These are phyloP conservation scores for Ischnura elegans DNA, from an alignment of 2,888 invertebrate genomes.

Conservation along the genomic window DNA sequence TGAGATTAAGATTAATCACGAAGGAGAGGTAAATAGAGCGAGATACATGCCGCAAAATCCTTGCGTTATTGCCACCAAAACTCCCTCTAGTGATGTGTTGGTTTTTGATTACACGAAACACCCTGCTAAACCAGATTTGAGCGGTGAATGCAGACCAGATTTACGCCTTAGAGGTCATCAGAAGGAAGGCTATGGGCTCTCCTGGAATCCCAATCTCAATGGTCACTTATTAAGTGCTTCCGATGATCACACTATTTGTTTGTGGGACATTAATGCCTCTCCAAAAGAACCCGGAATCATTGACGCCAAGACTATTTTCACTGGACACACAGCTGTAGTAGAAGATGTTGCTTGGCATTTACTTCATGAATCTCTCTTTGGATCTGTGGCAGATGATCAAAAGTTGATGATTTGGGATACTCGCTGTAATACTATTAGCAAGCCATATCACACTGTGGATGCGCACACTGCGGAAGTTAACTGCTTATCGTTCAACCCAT, in stretches of 20 bases:
- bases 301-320: constrained; percentile 99
- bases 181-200: constrained; percentile 98
- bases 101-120: constrained; percentile 99
- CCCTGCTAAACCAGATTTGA: constrained; percentile 98
- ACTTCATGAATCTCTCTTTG: constrained; percentile 97
- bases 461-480: constrained; percentile 99
- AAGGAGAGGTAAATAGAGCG: constrained; percentile 99
- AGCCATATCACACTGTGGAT: constrained; percentile 98
- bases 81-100: constrained; percentile 98
- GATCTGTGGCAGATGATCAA: constrained; percentile 99
- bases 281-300: constrained; percentile 97
- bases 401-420: constrained; percentile 99
- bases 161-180: constrained; percentile 95
- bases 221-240: constrained; percentile 97
- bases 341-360: constrained; percentile 99
- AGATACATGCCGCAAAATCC: constrained; percentile 99
- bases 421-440: constrained; percentile 95
- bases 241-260: constrained; percentile 99
- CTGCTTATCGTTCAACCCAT: constrained; percentile 99
- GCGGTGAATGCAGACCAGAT: constrained; percentile 98
- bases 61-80: constrained; percentile 99
- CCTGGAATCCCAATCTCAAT: constrained; percentile 99
- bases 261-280: constrained; percentile 99
- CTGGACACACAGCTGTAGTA: constrained; percentile 98
- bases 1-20: constrained; percentile 99